phyloP scores from a whole-genome alignment of 2,888 invertebrate genomes.

The Machimus atricapillus region DNA sequence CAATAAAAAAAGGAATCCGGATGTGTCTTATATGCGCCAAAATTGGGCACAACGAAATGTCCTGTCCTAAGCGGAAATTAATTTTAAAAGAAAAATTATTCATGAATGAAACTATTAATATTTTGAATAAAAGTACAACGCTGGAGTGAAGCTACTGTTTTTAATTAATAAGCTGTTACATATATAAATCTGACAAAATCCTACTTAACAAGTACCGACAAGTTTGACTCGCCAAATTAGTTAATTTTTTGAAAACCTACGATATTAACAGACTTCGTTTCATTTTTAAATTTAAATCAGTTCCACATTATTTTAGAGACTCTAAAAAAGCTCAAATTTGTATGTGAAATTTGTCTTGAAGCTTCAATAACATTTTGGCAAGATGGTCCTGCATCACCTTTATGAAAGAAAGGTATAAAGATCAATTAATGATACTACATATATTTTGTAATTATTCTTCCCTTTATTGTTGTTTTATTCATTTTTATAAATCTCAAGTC shows the following conservation, averaged over 20 bases:
- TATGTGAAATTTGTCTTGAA: not conserved
- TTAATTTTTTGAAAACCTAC: too few relatives aligned
- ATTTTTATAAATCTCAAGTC: not conserved
- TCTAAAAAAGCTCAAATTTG: not conserved
- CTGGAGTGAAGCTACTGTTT: not conserved
- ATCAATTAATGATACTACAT: not conserved
- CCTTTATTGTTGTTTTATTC: not conserved
- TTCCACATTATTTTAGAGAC: too few relatives aligned
- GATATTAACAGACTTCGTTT: too few relatives aligned
- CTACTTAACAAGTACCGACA: too few relatives aligned
- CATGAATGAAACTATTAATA: not conserved
- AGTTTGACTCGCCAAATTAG: too few relatives aligned
- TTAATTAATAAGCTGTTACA: not conserved
- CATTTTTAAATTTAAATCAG: too few relatives aligned
- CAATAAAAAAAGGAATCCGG: not conserved
- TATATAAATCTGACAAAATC: too few relatives aligned
- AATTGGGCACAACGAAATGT: slow-evolving; percentile 11
- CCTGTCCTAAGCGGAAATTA: not conserved
- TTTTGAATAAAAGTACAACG: not conserved
- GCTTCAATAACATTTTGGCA: not conserved
- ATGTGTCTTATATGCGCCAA: slow-evolving; percentile 21
- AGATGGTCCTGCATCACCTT: not conserved
- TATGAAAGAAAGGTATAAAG: not conserved
- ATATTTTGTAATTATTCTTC: not conserved
- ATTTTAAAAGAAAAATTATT: slow-evolving; percentile 25